A percentile compares a stretch with the other conserved stretches of the same genome.
Conservation (phyloP, 2,797 vertebrate genomes). For the Spinus olivaceus region DNA sequence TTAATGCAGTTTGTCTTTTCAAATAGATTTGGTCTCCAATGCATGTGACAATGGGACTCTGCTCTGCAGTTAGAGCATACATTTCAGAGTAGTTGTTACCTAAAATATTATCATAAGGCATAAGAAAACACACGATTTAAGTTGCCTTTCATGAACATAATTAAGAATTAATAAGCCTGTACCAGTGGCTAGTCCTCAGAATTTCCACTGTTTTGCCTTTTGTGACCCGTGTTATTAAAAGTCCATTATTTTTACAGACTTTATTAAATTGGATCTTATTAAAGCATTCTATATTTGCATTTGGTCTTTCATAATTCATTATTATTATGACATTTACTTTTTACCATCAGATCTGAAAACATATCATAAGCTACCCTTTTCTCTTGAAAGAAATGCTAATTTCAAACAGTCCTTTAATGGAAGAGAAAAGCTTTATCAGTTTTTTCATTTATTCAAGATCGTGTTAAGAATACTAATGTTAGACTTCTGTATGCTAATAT, state of each 20-base stretch:
- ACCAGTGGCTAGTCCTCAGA: constrained; percentile 81
- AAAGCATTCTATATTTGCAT: constrained; percentile 99
- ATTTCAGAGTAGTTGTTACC: constrained; percentile 82
- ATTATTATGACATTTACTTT: constrained; percentile 99
- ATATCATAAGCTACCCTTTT: constrained; percentile 99
- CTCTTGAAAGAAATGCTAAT: constrained; percentile 99
- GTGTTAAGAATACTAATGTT: constrained; percentile 99
- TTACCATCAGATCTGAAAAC: constrained; percentile 95
- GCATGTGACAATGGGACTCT: constrained; percentile 74
- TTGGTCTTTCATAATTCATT: constrained; percentile 99
- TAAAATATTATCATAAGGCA: constrained; percentile 83
- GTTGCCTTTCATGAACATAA: constrained; percentile 86
- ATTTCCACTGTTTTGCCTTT: constrained; percentile 88
- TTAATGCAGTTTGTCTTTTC: constrained; percentile 77
- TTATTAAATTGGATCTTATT: constrained; percentile 99
- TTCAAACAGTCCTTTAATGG: constrained; percentile 99
- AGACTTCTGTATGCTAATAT: constrained; percentile 85
- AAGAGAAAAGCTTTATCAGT: constrained; percentile 99
- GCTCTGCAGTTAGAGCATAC: constrained; percentile 76
- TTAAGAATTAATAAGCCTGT: constrained; percentile 87
- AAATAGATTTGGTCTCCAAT: constrained; percentile 77
- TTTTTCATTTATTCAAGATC: constrained; percentile 97
- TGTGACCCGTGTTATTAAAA: constrained; percentile 87
- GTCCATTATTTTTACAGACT: constrained; percentile 95
- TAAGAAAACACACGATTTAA: constrained; percentile 82